These are phyloP conservation scores for Altica lythri DNA, from an alignment of 2,888 invertebrate genomes.

Conservation along the genomic window DNA sequence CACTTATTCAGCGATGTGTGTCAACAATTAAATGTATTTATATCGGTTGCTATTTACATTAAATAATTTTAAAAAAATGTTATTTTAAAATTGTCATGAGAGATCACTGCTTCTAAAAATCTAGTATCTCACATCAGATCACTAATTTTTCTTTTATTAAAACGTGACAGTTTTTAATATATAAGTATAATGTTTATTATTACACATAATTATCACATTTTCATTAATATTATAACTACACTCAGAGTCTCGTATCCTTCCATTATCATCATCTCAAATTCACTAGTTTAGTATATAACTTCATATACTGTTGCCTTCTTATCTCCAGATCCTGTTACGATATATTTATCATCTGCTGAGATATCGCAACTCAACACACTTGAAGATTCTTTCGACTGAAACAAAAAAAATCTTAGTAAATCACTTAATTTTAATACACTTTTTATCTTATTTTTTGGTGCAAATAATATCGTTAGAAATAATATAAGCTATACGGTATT, in stretches of 20 bases:
- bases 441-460: too few relatives aligned
- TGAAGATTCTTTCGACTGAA: constrained; percentile 92
- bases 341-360: constrained; percentile 96
- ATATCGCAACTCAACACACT: constrained; percentile 98
- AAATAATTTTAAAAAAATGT: constrained; percentile 40
- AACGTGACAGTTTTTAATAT: constrained; percentile 39
- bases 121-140: constrained; percentile 49
- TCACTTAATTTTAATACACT: background rate
- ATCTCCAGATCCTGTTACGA: constrained; percentile 97
- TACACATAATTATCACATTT: constrained; percentile 53
- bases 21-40: constrained; percentile 31
- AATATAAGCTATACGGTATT: too few relatives aligned
- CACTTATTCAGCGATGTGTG: constrained; percentile 22
- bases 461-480: too few relatives aligned
- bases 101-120: constrained; percentile 51
- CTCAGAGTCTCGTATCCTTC: constrained; percentile 21
- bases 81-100: constrained; percentile 51
- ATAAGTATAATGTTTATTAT: constrained; percentile 40
- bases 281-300: constrained; percentile 75
- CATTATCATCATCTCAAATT: constrained; percentile 16
- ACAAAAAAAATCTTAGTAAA: constrained; percentile 49
- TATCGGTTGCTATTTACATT: constrained; percentile 20
- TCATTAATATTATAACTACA: constrained; percentile 45
- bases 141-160: constrained; percentile 41
- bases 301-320: constrained; percentile 98